These are phyloP conservation scores for Cephalopholis sonnerati DNA, from an alignment of 2,113 vertebrate species.

Conservation along the genomic window DNA sequence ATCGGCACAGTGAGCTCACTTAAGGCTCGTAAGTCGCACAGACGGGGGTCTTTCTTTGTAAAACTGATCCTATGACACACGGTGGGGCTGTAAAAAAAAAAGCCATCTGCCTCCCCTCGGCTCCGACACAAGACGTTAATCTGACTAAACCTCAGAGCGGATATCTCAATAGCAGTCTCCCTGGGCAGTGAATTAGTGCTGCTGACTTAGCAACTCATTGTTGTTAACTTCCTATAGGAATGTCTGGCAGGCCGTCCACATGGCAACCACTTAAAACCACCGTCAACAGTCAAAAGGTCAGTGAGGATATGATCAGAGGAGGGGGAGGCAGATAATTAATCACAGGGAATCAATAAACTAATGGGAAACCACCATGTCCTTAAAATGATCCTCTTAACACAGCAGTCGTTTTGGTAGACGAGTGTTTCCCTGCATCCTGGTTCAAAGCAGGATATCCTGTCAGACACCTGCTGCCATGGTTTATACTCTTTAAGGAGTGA, in stretches of 20 bases:
- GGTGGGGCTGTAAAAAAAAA: constrained; percentile 51
- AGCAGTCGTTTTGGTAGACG: constrained; percentile 4
- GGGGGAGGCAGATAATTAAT: constrained; percentile 1
- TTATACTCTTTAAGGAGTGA: constrained; percentile 17
- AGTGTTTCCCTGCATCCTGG: constrained; percentile 21
- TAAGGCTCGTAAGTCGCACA: constrained; percentile 50
- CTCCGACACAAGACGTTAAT: constrained; percentile 60
- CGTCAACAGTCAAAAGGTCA: constrained; percentile 38
- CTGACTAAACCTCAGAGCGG: constrained; percentile 66
- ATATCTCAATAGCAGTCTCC: constrained; percentile 72
- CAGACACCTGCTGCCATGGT: constrained; percentile 37
- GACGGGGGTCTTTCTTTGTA: constrained; percentile 53
- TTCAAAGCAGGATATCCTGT: constrained; percentile 63
- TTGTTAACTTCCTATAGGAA: constrained; percentile 72
- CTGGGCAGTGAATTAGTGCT: constrained; percentile 68
- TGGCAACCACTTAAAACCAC: constrained; percentile 51
- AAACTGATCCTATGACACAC: constrained; percentile 63
- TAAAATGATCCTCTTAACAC: neutral
- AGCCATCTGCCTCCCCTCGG: constrained; percentile 33
- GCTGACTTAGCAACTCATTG: constrained; percentile 69
- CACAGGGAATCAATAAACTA: constrained; percentile 32
- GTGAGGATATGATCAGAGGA: constrained; percentile 10
- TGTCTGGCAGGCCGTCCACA: constrained; percentile 46
- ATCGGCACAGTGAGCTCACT: constrained; percentile 41
- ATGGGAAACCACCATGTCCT: neutral